A percentile compares a stretch with the other conserved stretches of the same genome.
phyloP scores from a whole-genome alignment of 1,140 invertebrate species.

The Onthophagus taurus region DNA sequence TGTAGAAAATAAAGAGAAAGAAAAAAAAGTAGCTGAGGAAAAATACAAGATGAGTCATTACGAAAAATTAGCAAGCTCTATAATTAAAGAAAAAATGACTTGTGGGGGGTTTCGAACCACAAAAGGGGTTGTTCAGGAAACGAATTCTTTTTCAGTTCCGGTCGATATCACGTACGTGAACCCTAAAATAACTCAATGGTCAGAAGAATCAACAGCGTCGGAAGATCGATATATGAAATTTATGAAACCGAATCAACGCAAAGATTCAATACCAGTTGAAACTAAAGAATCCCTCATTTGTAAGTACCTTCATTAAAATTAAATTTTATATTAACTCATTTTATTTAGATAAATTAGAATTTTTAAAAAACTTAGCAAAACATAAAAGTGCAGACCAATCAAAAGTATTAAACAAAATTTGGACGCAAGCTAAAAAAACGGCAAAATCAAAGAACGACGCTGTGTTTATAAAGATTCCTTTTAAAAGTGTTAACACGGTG shows the following conservation, averaged over 20 bases:
- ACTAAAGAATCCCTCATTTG: constrained; percentile 10
- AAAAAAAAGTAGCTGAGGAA: not conserved
- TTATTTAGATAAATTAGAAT: constrained; percentile 13
- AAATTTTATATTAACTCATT: not conserved
- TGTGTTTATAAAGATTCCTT: constrained; percentile 9
- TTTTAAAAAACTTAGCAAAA: constrained; percentile 9
- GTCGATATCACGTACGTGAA: constrained; percentile 3
- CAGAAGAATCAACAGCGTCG: constrained; percentile 3
- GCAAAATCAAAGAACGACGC: constrained; percentile 13
- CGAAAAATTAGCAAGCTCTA: not conserved
- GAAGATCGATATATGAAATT: not conserved
- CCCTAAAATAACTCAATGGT: constrained; percentile 8
- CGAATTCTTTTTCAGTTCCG: not conserved
- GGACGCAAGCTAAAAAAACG: constrained; percentile 9
- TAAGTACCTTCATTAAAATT: not conserved
- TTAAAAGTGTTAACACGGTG: constrained; percentile 2
- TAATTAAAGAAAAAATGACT: constrained; percentile 7
- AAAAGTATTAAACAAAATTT: constrained; percentile 11
- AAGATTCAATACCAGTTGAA: not conserved
- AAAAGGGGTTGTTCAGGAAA: not conserved
- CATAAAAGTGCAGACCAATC: constrained; percentile 9
- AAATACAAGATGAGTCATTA: not conserved
- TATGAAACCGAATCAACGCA: not conserved
- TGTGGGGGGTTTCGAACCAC: not conserved
- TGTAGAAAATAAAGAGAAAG: not conserved